These are phyloP conservation scores for Lateolabrax maculatus DNA, from an alignment of 2,797 vertebrate species.

Conservation along the genomic window DNA sequence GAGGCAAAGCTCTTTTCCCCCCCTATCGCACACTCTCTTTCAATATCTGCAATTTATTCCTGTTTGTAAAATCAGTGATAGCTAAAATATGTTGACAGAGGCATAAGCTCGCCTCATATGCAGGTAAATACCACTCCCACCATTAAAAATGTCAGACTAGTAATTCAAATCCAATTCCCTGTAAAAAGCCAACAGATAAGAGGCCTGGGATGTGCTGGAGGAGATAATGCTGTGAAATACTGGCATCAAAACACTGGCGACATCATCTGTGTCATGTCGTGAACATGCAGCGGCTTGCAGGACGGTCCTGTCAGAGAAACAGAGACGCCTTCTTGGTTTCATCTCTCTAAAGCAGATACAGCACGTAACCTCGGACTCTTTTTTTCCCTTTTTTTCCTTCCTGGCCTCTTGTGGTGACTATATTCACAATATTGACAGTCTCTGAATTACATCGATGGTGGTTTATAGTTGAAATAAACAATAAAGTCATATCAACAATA, in stretches of 20 bases:
- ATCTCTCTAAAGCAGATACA: constrained; percentile 12
- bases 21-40: constrained; percentile 28
- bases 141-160: constrained; percentile 54
- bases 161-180: constrained; percentile 54
- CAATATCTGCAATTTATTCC: constrained; percentile 17
- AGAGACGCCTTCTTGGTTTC: not conserved
- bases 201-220: constrained; percentile 43
- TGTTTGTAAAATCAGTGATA: constrained; percentile 46
- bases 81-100: too few species aligned
- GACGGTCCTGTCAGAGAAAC: constrained; percentile 15
- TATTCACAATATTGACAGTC: not conserved
- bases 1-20: constrained; percentile 58
- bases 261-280: constrained; percentile 53
- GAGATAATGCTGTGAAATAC: constrained; percentile 60
- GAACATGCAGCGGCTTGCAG: constrained; percentile 51
- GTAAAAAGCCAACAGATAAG: constrained; percentile 25
- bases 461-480: constrained; percentile 10
- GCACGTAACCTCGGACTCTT: not conserved
- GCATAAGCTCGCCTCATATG: constrained; percentile 22
- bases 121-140: constrained; percentile 57
- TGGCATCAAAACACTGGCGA: constrained; percentile 64
- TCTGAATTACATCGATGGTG: not conserved
- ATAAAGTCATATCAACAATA: not conserved
- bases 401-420: not conserved
- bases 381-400: too few species aligned